A percentile compares a stretch with the other conserved stretches of the same genome.
These are phyloP conservation scores for Lycia hirtaria DNA, from an alignment of 2,888 invertebrate genomes.

Conservation along the genomic window DNA sequence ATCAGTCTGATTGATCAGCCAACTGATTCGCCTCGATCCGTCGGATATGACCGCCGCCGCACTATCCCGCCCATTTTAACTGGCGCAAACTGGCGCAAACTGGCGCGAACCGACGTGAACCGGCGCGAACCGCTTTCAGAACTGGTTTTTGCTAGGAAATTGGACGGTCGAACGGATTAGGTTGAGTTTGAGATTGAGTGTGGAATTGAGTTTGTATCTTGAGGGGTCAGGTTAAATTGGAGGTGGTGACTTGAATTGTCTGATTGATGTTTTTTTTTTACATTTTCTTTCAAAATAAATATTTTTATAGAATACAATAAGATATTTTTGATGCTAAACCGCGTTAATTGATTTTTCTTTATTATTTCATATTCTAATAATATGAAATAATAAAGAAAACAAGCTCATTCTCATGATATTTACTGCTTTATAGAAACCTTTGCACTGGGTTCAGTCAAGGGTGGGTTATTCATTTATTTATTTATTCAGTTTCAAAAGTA, in stretches of 20 bases:
- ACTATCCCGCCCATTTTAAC: constrained; percentile 72
- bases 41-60: constrained; percentile 70
- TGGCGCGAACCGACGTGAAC: constrained; percentile 8
- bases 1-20: constrained; percentile 62
- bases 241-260: background rate
- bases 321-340: too few species aligned
- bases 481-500: too few species aligned
- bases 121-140: constrained; percentile 15
- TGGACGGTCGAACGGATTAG: constrained; percentile 34
- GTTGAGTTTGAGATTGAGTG: constrained; percentile 33
- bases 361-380: too few species aligned
- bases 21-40: constrained; percentile 52
- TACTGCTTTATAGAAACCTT: too few species aligned
- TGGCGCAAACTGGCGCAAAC: constrained; percentile 22
- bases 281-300: background rate
- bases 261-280: constrained; percentile 1
- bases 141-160: constrained; percentile 46
- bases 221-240: constrained; percentile 13
- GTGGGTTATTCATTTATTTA: too few species aligned
- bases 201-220: constrained; percentile 28
- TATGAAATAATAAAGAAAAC: too few species aligned
- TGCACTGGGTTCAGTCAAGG: too few species aligned
- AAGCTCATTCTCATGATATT: too few species aligned
- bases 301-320: too few species aligned
- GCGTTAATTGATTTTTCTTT: too few species aligned